Conservation (phyloP, 2,797 vertebrate genomes). For the Danio kyathit region DNA sequence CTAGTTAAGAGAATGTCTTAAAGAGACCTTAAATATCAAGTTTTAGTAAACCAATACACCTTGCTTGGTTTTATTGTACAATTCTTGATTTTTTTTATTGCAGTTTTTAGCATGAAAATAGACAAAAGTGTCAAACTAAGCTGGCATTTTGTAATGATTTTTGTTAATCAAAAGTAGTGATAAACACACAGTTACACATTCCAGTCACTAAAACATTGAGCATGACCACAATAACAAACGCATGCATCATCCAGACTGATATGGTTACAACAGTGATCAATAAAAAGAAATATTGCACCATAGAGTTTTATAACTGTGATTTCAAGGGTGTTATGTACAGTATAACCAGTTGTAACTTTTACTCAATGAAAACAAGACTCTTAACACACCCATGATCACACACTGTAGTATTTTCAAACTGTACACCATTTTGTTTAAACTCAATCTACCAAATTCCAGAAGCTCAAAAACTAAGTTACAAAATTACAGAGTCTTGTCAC, state of each 20-base stretch:
- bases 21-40: too few species aligned
- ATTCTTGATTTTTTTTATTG: neutral
- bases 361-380: neutral
- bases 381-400: neutral
- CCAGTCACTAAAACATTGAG: neutral
- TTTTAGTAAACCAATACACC: too few species aligned
- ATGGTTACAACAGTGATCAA: neutral
- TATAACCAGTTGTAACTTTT: neutral
- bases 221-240: constrained; percentile 26
- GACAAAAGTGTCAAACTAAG: neutral
- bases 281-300: neutral
- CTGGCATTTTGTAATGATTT: neutral
- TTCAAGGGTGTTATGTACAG: neutral
- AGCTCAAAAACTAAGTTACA: neutral
- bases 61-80: too few species aligned
- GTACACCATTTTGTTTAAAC: neutral
- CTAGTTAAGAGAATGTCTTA: too few species aligned
- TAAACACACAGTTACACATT: constrained; percentile 2
- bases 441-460: neutral
- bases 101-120: neutral
- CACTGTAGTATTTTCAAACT: neutral
- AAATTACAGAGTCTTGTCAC: neutral
- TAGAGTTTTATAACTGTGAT: constrained; percentile 10
- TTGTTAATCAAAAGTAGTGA: neutral
- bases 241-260: constrained; percentile 12